phyloP scores from a whole-genome alignment of 2,797 vertebrate species.

The Iguana delicatissima region DNA sequence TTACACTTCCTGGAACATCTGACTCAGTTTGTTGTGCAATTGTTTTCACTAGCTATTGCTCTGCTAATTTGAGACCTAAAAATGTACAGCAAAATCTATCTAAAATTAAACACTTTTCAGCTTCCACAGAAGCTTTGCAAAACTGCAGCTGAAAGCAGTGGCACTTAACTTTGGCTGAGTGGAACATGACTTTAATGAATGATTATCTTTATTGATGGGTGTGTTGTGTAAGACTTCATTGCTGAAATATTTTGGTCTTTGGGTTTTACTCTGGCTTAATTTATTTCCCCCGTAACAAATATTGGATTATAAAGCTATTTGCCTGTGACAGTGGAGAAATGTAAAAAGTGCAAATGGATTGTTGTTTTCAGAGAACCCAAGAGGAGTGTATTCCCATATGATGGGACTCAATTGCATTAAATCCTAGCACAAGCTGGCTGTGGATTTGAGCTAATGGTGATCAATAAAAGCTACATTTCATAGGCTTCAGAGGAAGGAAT shows the following conservation, averaged over 20 bases:
- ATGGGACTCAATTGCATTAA: conserved; percentile 6
- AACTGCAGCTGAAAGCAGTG: not conserved
- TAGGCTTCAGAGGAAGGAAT: not conserved
- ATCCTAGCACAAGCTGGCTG: not conserved
- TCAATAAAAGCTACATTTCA: conserved; percentile 21
- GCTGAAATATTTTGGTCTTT: conserved; percentile 8
- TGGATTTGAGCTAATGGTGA: conserved; percentile 12
- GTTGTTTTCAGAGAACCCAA: not conserved
- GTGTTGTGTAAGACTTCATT: conserved; percentile 20
- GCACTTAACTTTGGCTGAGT: not conserved
- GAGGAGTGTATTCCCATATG: not conserved
- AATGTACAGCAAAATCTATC: conserved; percentile 34
- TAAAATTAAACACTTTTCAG: not conserved
- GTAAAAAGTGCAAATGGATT: not conserved
- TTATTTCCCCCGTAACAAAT: not conserved
- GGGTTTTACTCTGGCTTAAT: conserved; percentile 1
- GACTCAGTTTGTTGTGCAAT: conserved; percentile 53
- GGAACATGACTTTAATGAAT: not conserved
- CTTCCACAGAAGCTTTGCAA: not conserved
- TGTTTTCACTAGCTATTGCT: conserved; percentile 59
- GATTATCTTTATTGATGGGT: conserved; percentile 25
- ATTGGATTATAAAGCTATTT: conserved; percentile 20
- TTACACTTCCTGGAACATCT: conserved; percentile 61
- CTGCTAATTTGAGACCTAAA: conserved; percentile 66
- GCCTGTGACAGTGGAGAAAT: conserved; percentile 15